phyloP scores from a whole-genome alignment of 2,888 invertebrate species.

The Metallyticus violacea region DNA sequence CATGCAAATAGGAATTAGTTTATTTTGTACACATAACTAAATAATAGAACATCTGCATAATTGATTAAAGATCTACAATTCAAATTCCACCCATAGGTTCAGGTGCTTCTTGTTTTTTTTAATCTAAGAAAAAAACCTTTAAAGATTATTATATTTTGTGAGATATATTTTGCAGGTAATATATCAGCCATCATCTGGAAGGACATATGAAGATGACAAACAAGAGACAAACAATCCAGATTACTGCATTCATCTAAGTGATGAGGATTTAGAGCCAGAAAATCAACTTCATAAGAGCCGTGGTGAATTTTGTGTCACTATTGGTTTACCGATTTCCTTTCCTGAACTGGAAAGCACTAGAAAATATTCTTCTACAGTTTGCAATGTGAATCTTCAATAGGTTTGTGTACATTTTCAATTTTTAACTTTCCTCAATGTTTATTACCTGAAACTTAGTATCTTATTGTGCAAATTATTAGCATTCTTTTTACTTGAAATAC shows the following conservation, averaged over 20 bases:
- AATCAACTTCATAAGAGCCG: conserved; percentile 12
- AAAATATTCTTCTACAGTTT: not conserved
- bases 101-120: no score
- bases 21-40: no score
- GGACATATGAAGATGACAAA: not conserved
- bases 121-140: no score
- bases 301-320: conserved; percentile 13
- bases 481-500: no score
- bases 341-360: not conserved
- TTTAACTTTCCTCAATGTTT: no score
- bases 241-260: not conserved
- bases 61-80: no score
- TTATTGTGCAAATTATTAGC: no score
- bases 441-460: no score
- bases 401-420: not conserved
- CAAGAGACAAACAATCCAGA: not conserved
- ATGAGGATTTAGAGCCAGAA: conserved; percentile 8
- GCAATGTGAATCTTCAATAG: not conserved
- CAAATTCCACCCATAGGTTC: no score
- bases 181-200: not conserved
- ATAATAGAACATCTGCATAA: no score
- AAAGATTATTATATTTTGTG: not conserved
- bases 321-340: not conserved
- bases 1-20: no score
- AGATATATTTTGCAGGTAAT: not conserved